These are phyloP conservation scores for Tachysurus vachellii DNA, from an alignment of 2,113 vertebrate species.

Conservation along the genomic window DNA sequence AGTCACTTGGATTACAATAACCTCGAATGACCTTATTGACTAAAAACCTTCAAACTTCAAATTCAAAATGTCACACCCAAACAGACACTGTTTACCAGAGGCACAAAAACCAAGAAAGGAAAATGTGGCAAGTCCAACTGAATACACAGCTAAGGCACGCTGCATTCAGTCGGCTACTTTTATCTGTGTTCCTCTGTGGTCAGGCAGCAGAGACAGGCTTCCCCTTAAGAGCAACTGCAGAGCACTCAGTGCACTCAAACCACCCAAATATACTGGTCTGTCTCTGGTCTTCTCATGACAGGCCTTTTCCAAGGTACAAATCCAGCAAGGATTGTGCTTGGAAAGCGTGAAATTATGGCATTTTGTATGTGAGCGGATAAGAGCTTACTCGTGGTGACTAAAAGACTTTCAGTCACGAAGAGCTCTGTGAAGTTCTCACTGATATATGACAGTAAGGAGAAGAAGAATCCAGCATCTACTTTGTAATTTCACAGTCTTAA, in stretches of 20 bases:
- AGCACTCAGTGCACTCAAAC: constrained; percentile 59
- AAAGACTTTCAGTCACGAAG: constrained; percentile 33
- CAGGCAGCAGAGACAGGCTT: constrained; percentile 56
- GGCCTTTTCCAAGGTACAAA: constrained; percentile 53
- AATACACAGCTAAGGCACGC: constrained; percentile 57
- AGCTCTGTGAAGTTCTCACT: neutral
- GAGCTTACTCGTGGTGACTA: constrained; percentile 24
- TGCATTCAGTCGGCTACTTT: constrained; percentile 59
- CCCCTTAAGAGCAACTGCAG: constrained; percentile 42
- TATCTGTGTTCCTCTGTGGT: constrained; percentile 62
- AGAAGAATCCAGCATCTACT: neutral
- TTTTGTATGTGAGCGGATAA: constrained; percentile 44
- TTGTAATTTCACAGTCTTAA: constrained; percentile 20
- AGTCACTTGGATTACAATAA: neutral
- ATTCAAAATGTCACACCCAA: neutral
- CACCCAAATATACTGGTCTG: constrained; percentile 49
- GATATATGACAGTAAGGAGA: neutral
- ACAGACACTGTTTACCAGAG: neutral
- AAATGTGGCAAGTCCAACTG: constrained; percentile 57
- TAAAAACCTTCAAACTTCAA: neutral
- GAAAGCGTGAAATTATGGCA: constrained; percentile 63
- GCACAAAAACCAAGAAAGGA: constrained; percentile 15
- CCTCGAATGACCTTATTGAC: constrained; percentile 23
- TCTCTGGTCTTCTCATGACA: constrained; percentile 27
- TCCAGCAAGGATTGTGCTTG: constrained; percentile 57